Base-by-base conservation (phyloP, 1,140 invertebrate species). In the Drosophila tristis region DNA sequence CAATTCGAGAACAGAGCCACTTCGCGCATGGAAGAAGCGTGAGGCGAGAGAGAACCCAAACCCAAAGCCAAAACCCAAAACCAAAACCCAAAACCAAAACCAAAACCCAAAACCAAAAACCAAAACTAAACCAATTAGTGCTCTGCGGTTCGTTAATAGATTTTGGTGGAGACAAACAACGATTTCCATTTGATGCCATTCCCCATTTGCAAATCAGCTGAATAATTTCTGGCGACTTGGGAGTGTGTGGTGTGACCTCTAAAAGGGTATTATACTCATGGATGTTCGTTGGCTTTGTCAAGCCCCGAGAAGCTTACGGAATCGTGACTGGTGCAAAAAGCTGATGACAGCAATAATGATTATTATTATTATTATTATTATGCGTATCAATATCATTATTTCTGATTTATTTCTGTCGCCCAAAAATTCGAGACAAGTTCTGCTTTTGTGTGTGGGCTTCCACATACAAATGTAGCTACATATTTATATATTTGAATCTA, bases 381-480 rank as follows among this genome's bases (percentile, higher is more conserved):
- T 79, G 77, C 76, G 77, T 80, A 80, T 60, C 71, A 54, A 72
- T 76, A 80, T 72, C 79, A 55, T 80, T 80, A 67, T 73, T 68
- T 60, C 20, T 74, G 54, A 74, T 63, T 62, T 63, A 63, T 57
- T 60, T 26, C 39, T 59, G 50, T 59, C 48, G 43, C 61, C 61
- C 16, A 66, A 39, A 29, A 13, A 13, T 65, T 64, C 45, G 59
- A 35, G 31, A 8, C 9, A 35, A 25, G 35, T 4, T 65, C 45
- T 49, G 48, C 60, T 43, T 43, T 51, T 25, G 66, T 68, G 39
- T 54, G 61, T 39, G 35, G 35, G 31, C 45, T 67, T 48, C 26
- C 20, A 13, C 9, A 5, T 39, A 39, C 35, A 31, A 0, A 4
- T 5, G 35, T 39, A 13, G 4, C 23, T 58, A 58, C 55, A 53